Evolutionary conservation across 2,113 vertebrate species (phyloP).

Genomic region (Glaucomys volans): DNA sequence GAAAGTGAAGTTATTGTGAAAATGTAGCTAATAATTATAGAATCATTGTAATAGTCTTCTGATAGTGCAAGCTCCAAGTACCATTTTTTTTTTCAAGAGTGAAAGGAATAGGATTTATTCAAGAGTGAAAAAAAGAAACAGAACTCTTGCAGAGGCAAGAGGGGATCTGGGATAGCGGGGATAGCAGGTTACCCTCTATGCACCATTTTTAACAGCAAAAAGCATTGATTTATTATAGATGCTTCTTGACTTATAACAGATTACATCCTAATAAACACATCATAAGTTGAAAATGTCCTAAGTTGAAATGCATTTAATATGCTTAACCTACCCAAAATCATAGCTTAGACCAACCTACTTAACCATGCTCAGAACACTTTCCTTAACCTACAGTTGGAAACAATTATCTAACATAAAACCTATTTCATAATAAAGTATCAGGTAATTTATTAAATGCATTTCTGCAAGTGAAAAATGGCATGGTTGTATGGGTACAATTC

Average conservation of each 20-base stretch:
- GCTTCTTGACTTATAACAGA: neutral
- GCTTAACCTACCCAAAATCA: neutral
- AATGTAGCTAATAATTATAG: neutral
- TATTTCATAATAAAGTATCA: neutral
- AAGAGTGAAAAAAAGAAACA: too few species aligned
- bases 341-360: too few species aligned
- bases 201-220: neutral
- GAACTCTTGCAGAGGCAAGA: too few species aligned
- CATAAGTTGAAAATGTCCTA: neutral
- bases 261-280: neutral
- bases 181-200: neutral
- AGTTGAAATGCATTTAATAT: neutral
- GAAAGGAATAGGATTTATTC: too few species aligned
- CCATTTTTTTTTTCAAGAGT: neutral
- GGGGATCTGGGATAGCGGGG: too few species aligned
- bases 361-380: neutral
- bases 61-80: neutral
- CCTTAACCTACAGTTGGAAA: neutral
- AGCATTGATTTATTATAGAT: neutral
- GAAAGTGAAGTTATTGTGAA: neutral
- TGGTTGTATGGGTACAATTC: neutral
- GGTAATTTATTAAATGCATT: neutral
- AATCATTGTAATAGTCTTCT: neutral
- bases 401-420: neutral
- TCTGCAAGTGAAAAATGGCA: neutral